phyloP scores from a whole-genome alignment of 2,797 vertebrate species.

The Prunella strophiata region DNA sequence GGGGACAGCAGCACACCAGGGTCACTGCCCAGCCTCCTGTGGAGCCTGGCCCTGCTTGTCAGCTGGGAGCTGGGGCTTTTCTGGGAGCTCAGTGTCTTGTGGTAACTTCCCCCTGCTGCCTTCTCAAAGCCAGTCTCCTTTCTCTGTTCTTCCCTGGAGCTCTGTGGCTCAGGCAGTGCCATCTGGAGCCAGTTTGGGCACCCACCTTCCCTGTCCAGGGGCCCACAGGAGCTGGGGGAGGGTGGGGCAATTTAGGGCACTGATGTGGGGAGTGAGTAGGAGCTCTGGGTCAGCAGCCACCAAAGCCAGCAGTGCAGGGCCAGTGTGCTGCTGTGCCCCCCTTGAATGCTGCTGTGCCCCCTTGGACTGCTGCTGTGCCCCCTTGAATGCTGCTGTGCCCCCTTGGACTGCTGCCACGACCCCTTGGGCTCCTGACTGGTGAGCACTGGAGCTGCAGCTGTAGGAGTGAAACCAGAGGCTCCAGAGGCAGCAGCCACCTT shows the following conservation, averaged over 20 bases:
- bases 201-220: not conserved
- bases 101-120: not conserved
- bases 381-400: not conserved
- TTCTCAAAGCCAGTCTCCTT: not conserved
- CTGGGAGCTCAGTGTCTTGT: not conserved
- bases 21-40: not conserved
- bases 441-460: not conserved
- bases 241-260: not conserved
- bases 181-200: not conserved
- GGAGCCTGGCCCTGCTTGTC: not conserved
- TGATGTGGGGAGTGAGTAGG: not conserved
- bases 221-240: not conserved
- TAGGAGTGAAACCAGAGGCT: not conserved
- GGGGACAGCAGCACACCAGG: not conserved
- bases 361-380: not conserved
- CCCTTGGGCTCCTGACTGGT: not conserved
- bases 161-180: not conserved
- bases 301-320: not conserved
- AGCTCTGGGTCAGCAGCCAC: not conserved
- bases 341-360: not conserved
- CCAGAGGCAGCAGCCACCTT: not conserved
- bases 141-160: not conserved
- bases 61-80: fast-evolving
- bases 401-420: no score
- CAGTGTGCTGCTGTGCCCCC: not conserved